A percentile compares a stretch with the other conserved stretches of the same genome.
phyloP scores from a whole-genome alignment of 2,113 vertebrate species.

The Notothenia rossii region DNA sequence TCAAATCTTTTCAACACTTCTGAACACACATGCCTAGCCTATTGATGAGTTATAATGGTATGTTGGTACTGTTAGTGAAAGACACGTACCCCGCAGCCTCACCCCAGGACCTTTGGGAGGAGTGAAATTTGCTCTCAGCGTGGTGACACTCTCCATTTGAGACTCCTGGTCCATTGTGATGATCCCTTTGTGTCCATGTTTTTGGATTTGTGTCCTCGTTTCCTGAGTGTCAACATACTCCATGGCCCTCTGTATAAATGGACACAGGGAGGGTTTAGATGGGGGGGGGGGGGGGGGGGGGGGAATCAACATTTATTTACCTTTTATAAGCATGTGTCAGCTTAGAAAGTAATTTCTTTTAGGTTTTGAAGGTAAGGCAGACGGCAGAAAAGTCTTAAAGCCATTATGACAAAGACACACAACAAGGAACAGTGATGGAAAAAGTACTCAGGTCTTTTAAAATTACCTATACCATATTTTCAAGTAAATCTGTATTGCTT shows the following conservation, averaged over 20 bases:
- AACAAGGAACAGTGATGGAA: too few species aligned
- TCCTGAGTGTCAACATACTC: slow-evolving; percentile 38
- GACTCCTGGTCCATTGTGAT: slow-evolving; percentile 57
- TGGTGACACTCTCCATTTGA: slow-evolving; percentile 68
- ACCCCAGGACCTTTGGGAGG: slow-evolving; percentile 56
- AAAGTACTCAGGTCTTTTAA: too few species aligned
- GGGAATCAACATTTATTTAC: neutral
- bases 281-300: too few species aligned
- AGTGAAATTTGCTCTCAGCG: slow-evolving; percentile 51
- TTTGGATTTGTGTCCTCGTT: slow-evolving; percentile 38
- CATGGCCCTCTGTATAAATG: slow-evolving; percentile 60
- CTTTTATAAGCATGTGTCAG: neutral
- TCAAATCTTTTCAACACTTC: slow-evolving; percentile 2
- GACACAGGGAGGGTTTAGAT: neutral
- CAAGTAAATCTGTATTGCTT: too few species aligned
- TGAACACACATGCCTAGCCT: slow-evolving; percentile 3
- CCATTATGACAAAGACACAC: neutral
- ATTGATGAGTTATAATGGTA: neutral
- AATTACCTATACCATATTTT: too few species aligned
- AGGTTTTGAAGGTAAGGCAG: neutral
- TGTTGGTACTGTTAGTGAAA: neutral
- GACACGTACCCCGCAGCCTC: slow-evolving; percentile 69
- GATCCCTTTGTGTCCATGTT: slow-evolving; percentile 69
- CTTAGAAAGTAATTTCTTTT: neutral
- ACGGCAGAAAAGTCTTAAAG: neutral